phyloP scores from a whole-genome alignment of 2,113 vertebrate species.

The Lophochroa leadbeateri region DNA sequence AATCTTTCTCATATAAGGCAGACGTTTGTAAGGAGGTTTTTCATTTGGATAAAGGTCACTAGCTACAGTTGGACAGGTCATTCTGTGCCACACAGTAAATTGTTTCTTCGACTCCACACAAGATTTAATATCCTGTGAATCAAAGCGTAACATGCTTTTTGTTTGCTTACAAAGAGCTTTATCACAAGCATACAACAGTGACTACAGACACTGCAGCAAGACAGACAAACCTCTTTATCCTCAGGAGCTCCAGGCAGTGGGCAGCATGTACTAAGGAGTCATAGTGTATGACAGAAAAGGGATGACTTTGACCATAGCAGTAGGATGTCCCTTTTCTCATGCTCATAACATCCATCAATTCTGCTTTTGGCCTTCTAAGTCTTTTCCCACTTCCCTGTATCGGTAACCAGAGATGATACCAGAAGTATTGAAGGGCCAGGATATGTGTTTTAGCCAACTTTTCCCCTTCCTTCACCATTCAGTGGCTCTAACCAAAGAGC shows the following conservation, averaged over 20 bases:
- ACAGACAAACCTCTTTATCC: not conserved
- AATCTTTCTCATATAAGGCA: not conserved
- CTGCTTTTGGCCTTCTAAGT: not conserved
- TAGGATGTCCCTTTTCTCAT: not conserved
- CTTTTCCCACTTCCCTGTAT: not conserved
- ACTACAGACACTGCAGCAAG: not conserved
- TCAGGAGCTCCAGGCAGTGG: not conserved
- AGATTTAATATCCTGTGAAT: slow-evolving; percentile 60
- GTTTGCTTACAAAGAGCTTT: slow-evolving; percentile 28
- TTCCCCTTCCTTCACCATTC: not conserved
- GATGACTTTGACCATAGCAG: not conserved
- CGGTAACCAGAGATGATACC: not conserved
- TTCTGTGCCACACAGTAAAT: slow-evolving; percentile 8
- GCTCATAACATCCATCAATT: not conserved
- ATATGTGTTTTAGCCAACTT: not conserved
- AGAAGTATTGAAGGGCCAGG: not conserved
- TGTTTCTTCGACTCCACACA: slow-evolving; percentile 19
- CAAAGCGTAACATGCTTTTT: not conserved
- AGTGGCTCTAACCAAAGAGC: not conserved
- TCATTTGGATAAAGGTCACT: slow-evolving; percentile 16
- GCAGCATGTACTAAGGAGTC: not conserved
- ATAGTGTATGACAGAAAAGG: not conserved
- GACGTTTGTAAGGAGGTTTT: not conserved
- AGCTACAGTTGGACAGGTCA: slow-evolving; percentile 15
- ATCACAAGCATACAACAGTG: not conserved